phyloP scores from a whole-genome alignment of 2,888 invertebrate species.

The Lasioglossum villosulum region DNA sequence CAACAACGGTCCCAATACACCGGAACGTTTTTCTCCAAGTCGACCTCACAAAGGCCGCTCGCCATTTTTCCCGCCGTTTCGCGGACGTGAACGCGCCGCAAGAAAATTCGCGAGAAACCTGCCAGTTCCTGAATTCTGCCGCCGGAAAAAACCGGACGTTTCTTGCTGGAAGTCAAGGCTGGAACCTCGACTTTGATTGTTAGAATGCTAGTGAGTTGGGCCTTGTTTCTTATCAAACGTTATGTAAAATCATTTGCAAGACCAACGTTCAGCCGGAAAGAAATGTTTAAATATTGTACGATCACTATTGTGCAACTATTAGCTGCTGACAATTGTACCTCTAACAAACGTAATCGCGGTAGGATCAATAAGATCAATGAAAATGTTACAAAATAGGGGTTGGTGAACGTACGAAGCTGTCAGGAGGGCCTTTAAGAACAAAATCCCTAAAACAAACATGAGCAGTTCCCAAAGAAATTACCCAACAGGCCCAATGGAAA shows the following conservation, averaged over 20 bases:
- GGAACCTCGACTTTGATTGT: constrained; percentile 64
- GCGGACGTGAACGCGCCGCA: constrained; percentile 37
- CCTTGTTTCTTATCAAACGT: constrained; percentile 16
- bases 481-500: background rate
- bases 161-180: constrained; percentile 64
- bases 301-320: background rate
- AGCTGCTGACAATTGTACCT: background rate
- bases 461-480: background rate
- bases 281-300: background rate
- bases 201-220: constrained; percentile 33
- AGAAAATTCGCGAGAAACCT: constrained; percentile 36
- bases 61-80: constrained; percentile 31
- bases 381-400: background rate
- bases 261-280: background rate
- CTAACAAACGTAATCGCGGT: background rate
- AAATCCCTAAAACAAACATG: background rate
- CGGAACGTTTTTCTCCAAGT: background rate
- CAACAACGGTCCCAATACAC: background rate
- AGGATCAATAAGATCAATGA: background rate
- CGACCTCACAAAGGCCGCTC: constrained; percentile 25
- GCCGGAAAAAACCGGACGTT: constrained; percentile 51
- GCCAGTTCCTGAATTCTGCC: constrained; percentile 24
- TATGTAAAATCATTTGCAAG: background rate
- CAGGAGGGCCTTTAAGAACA: background rate
- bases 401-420: background rate